Base-by-base conservation (phyloP, 2,888 invertebrate species). In the Cryptocephalus moraei region DNA sequence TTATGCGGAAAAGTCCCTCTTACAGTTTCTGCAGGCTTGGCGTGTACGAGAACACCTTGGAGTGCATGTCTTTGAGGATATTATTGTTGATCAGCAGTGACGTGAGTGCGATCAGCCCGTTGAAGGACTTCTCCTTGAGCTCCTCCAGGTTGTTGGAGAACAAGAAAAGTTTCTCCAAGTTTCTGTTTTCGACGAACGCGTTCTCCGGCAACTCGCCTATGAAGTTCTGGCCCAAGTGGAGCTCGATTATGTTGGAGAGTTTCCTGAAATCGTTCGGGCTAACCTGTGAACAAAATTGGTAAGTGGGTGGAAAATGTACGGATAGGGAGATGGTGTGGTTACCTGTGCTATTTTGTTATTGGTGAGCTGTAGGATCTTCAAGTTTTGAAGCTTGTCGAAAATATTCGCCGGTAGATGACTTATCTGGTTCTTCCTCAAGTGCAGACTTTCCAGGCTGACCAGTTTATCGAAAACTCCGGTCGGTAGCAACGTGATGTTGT, bases 11-110 rank as follows among this genome's bases (percentile, higher is more conserved):
- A 22, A 22, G 6, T 22, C 22, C 22, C 22, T n/a, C 22, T 22
- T 22, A 87, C 86, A 88, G 62, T 60, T 85, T 84, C 39, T 78
- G 78, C 1, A 89, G 70, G 63, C 79, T 81, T 43, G 78, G 80
- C 43, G 83, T 74, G 36, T 76, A 76, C 8, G 74, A 70, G 61
- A 88, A 84, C 8, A 80, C 70, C 56, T 77, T 77, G 33, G 79
- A 75, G 59, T 83, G 79, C 36, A 87, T 72, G 53, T 74, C 73
- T 49, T 76, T 74, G 14, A 88, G 69, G 56, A 81, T 76, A 63
- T 88, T 88, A 53, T 85, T 84, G 52, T 84, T 83, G 8, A 88
- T 67, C 48, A 84, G 73, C 9, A 88, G 73, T 0, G 79, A 76
- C 0, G 79, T 82, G 39, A 88, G 67, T 61, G 83, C 82, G 8